phyloP scores from a whole-genome alignment of 2,888 invertebrate species.

The Amiota communis region DNA sequence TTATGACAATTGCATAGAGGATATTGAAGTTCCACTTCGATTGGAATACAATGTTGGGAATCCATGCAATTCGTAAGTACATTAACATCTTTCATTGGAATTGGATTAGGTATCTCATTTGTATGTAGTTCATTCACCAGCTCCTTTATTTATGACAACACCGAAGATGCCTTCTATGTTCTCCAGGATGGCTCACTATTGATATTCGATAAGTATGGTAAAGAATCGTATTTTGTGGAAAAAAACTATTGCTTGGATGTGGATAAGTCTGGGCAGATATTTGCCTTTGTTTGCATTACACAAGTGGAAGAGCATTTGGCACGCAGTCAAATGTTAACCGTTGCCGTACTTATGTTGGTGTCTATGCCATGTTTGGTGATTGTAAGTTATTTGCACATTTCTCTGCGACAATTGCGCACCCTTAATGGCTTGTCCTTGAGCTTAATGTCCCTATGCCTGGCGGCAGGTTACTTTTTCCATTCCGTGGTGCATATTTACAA shows the following conservation, averaged over 20 bases:
- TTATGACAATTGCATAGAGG: constrained; percentile 72
- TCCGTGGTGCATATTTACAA: constrained; percentile 67
- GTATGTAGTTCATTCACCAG: constrained; percentile 38
- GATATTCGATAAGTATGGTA: constrained; percentile 66
- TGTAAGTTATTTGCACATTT: constrained; percentile 66
- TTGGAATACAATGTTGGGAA: constrained; percentile 67
- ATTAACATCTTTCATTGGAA: background rate
- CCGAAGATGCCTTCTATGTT: constrained; percentile 65
- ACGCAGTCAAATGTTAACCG: constrained; percentile 59
- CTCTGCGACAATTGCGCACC: constrained; percentile 62
- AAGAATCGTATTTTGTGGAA: constrained; percentile 63
- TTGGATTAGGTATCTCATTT: constrained; percentile 6
- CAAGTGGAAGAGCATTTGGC: constrained; percentile 65
- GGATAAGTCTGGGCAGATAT: constrained; percentile 63
- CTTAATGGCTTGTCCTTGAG: constrained; percentile 70
- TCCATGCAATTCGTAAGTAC: constrained; percentile 70
- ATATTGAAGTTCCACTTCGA: constrained; percentile 59
- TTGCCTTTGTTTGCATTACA: constrained; percentile 70
- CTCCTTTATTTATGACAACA: constrained; percentile 59
- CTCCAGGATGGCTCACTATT: constrained; percentile 71
- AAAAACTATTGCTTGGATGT: constrained; percentile 70
- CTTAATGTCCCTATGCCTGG: constrained; percentile 68
- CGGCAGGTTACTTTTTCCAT: constrained; percentile 68
- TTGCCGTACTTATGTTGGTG: constrained; percentile 68
- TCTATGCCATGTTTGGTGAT: constrained; percentile 69